Evolutionary conservation across 1,140 invertebrate genomes (phyloP).

Genomic region (Drosophila nikananu): DNA sequence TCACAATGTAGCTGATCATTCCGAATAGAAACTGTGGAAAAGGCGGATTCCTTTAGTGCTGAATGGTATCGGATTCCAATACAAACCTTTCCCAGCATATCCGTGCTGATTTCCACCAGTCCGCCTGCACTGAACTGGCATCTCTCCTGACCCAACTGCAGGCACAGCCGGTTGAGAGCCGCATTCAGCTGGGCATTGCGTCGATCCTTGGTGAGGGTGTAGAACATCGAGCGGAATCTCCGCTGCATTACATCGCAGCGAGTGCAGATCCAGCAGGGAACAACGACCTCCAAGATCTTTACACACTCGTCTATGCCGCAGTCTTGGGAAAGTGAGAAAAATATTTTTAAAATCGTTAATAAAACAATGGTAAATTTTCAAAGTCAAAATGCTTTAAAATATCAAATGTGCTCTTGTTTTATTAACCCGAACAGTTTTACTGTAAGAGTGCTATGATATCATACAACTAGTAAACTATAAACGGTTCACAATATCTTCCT

Average conservation of each 20-base stretch:
- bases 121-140: constrained; percentile 61
- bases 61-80: accelerated
- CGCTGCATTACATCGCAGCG: constrained; percentile 48
- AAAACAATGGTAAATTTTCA: not conserved
- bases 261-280: constrained; percentile 53
- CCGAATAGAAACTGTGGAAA: constrained; percentile 57
- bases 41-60: no score
- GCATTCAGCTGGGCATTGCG: constrained; percentile 45
- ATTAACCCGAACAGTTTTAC: no score
- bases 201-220: constrained; percentile 42
- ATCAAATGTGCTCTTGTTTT: no score
- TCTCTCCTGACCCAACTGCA: constrained; percentile 58
- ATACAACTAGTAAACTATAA: no score
- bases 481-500: no score
- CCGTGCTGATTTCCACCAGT: constrained; percentile 51
- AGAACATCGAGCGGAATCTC: constrained; percentile 36
- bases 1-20: constrained; percentile 55
- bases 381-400: not conserved
- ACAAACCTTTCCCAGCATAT: constrained; percentile 59
- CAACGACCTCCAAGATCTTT: constrained; percentile 47
- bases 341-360: not conserved
- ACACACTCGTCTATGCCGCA: constrained; percentile 37
- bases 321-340: constrained; percentile 20
- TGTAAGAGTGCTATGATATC: no score
- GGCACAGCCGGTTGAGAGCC: constrained; percentile 21